Percentiles rank a stretch among this genome's conserved stretches.
These are phyloP conservation scores for Andrena bucephala DNA, from an alignment of 2,888 invertebrate species.

Conservation along the genomic window DNA sequence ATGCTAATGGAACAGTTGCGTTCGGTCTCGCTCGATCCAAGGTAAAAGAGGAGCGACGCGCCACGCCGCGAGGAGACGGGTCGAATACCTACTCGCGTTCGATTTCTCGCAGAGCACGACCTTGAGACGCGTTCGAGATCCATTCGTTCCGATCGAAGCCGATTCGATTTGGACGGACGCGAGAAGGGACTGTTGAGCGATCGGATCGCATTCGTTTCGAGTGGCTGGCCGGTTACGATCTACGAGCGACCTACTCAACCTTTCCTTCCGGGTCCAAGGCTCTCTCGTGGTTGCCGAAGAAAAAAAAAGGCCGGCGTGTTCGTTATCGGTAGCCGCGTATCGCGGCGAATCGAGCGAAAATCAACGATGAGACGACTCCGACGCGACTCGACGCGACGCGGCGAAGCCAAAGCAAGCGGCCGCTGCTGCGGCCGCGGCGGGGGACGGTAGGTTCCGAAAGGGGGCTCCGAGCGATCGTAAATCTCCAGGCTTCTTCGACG, in stretches of 20 bases:
- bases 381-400: neutral
- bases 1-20: neutral
- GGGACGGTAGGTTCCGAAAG: slow-evolving; percentile 52
- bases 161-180: neutral
- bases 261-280: neutral
- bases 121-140: neutral
- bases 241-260: neutral
- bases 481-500: slow-evolving; percentile 77
- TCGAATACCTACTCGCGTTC: neutral
- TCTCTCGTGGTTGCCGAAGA: neutral
- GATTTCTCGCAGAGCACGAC: neutral
- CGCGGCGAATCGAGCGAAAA: slow-evolving; percentile 21
- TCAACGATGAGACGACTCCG: neutral
- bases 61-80: neutral
- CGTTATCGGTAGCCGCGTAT: slow-evolving; percentile 33
- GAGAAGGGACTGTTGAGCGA: neutral
- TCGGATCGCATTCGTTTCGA: neutral
- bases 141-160: neutral
- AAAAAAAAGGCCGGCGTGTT: neutral
- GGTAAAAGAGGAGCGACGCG: neutral
- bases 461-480: slow-evolving; percentile 78
- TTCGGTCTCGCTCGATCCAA: neutral
- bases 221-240: too few relatives aligned
- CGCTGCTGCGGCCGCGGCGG: neutral
- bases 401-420: neutral